These are phyloP conservation scores for Ochotona princeps DNA, from an alignment of 2,113 vertebrate species.

Conservation along the genomic window DNA sequence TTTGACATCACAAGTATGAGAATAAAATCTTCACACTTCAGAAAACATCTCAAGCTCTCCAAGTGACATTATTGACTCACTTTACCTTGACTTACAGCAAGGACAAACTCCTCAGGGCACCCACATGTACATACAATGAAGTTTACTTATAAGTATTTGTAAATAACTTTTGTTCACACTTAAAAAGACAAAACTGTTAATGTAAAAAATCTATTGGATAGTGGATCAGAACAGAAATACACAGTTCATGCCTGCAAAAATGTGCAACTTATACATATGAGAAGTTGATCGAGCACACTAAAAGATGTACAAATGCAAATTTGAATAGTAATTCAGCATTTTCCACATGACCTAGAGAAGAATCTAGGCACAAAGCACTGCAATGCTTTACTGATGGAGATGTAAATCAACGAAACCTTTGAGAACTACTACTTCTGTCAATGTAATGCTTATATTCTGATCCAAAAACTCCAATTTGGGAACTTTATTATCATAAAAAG, in stretches of 20 bases:
- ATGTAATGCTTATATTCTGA: background rate
- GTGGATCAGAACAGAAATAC: background rate
- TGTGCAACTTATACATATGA: background rate
- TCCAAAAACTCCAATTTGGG: background rate
- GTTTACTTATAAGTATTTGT: background rate
- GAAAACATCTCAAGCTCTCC: background rate
- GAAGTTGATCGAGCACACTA: background rate
- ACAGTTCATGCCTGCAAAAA: background rate
- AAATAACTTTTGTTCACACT: background rate
- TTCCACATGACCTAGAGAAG: background rate
- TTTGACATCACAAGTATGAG: background rate
- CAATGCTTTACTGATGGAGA: background rate
- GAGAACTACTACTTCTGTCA: background rate
- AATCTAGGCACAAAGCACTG: background rate
- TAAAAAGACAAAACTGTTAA: background rate
- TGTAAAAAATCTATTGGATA: background rate
- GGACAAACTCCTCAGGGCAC: background rate
- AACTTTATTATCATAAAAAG: constrained; percentile 11
- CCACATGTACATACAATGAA: background rate
- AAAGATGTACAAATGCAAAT: constrained; percentile 47
- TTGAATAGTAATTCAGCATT: constrained; percentile 24
- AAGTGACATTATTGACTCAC: background rate
- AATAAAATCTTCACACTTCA: background rate
- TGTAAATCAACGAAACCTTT: constrained; percentile 49
- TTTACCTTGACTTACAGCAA: background rate